A percentile compares a stretch with the other conserved stretches of the same genome.
These are phyloP conservation scores for Indicator indicator DNA, from an alignment of 2,113 vertebrate genomes.

Conservation along the genomic window DNA sequence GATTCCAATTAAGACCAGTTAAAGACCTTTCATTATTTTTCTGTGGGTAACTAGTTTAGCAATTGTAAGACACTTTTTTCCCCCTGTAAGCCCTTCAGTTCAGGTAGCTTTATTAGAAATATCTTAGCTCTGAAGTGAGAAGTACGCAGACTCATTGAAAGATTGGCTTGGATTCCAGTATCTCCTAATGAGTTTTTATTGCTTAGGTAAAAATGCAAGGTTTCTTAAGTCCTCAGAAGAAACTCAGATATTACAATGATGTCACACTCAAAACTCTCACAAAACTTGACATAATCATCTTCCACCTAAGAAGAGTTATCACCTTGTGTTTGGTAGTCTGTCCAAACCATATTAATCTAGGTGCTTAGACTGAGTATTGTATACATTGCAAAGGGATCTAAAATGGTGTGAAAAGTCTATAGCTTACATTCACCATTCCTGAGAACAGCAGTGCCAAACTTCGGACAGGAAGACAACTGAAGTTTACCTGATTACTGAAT, in stretches of 20 bases:
- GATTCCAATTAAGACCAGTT: background rate
- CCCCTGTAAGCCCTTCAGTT: background rate
- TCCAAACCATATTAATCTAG: background rate
- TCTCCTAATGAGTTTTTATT: background rate
- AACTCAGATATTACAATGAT: background rate
- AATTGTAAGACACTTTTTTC: background rate
- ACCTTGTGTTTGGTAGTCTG: background rate
- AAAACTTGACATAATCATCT: background rate
- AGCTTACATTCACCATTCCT: background rate
- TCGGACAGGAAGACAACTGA: background rate
- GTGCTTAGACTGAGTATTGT: background rate
- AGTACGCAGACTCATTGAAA: background rate
- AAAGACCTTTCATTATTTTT: slow-evolving; percentile 25
- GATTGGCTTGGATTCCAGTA: background rate
- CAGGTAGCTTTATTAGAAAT: background rate
- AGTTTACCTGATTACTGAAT: background rate
- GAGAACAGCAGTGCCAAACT: background rate
- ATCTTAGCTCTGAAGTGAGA: background rate
- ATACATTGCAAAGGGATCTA: background rate
- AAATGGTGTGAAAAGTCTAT: background rate
- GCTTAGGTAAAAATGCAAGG: background rate
- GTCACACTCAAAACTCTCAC: background rate
- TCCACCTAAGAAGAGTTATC: background rate
- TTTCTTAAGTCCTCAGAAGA: background rate
- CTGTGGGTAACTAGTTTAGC: background rate